phyloP scores from a whole-genome alignment of 2,113 vertebrate genomes.

The Nicator chloris region DNA sequence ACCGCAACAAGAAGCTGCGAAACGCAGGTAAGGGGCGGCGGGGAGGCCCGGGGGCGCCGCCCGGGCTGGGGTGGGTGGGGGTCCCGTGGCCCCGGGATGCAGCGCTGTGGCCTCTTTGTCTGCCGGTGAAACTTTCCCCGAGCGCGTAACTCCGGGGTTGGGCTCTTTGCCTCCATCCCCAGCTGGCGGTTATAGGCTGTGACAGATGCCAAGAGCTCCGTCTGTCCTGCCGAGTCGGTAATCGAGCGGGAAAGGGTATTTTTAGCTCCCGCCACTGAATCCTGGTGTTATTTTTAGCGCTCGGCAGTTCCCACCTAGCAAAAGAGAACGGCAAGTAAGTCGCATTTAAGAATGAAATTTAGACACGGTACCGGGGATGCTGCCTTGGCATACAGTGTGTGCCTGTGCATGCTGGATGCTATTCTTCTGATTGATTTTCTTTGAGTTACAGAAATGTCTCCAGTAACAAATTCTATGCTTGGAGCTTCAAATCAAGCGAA shows the following conservation, averaged over 20 bases:
- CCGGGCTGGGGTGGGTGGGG: not conserved
- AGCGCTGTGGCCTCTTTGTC: not conserved
- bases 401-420: not conserved
- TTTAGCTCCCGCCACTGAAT: slow-evolving; percentile 21
- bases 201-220: not conserved
- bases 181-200: not conserved
- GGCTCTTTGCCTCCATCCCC: not conserved
- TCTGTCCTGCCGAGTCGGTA: not conserved
- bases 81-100: not conserved
- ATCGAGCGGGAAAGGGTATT: slow-evolving; percentile 21
- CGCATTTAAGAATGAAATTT: not conserved
- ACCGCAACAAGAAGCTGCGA: slow-evolving; percentile 90
- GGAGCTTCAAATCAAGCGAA: not conserved
- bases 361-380: not conserved
- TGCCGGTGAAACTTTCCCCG: not conserved
- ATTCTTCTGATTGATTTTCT: not conserved
- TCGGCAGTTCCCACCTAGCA: not conserved
- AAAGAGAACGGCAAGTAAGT: not conserved
- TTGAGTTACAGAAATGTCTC: not conserved
- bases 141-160: not conserved
- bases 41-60: not conserved
- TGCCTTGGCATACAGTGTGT: not conserved
- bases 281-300: slow-evolving; percentile 24
- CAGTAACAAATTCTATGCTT: not conserved
- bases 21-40: slow-evolving; percentile 70